Conservation (phyloP, 2,888 invertebrate species). For the Sicus ferrugineus region DNA sequence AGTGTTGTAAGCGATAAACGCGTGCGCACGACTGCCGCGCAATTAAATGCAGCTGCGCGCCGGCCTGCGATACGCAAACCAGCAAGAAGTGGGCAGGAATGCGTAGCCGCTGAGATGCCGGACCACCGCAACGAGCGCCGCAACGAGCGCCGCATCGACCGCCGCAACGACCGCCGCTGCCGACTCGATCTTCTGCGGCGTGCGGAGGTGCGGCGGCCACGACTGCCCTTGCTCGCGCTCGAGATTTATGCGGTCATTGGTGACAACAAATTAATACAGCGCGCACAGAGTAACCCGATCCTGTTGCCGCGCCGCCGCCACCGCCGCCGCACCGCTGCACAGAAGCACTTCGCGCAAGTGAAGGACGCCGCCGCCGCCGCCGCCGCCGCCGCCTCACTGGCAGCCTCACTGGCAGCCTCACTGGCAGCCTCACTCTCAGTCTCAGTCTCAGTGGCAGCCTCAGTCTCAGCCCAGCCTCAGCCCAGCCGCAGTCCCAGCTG, state of each 20-base stretch:
- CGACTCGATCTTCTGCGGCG: conserved; percentile 5
- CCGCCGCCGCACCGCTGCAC: not conserved
- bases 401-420: too few species aligned
- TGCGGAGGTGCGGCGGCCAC: not conserved
- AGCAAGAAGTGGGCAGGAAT: not conserved
- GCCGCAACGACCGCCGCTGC: conserved; percentile 18
- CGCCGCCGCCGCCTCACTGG: too few species aligned
- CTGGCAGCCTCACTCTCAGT: too few species aligned
- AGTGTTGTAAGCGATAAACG: conserved; percentile 57
- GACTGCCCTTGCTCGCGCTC: conserved; percentile 1
- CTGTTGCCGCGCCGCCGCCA: conserved; percentile 1
- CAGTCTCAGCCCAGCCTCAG: conserved; percentile 6
- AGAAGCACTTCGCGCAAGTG: conserved; percentile 11
- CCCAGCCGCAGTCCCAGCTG: too few species aligned
- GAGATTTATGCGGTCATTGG: conserved; percentile 55
- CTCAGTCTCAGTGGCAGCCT: conserved; percentile 22
- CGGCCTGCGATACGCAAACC: conserved; percentile 40
- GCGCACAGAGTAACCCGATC: conserved; percentile 27
- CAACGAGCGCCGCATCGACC: conserved; percentile 22
- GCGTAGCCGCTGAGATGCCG: conserved; percentile 14
- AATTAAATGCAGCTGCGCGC: conserved; percentile 53
- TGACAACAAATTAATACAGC: conserved; percentile 64
- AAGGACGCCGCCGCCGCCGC: not conserved
- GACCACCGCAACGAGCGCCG: conserved; percentile 25
- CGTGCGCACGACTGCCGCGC: conserved; percentile 55